Evolutionary conservation across 1,140 invertebrate species (phyloP).

Genomic region (Leptinotarsa lineolata): DNA sequence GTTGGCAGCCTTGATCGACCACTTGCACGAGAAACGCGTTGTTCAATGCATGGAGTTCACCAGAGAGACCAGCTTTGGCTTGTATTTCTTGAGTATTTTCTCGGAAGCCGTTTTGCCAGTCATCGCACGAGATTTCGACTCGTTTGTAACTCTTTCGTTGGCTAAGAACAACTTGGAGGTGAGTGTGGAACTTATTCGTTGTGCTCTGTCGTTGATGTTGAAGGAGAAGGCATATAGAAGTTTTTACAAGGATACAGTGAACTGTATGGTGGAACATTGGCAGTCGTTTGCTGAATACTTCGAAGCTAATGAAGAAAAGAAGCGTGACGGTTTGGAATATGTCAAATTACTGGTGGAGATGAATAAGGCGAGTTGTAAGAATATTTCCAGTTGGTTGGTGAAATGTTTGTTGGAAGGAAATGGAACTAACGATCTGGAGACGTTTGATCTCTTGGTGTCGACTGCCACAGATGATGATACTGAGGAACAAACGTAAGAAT

Average conservation of each 20-base stretch:
- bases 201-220: conserved; percentile 15
- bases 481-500: conserved; percentile 5
- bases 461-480: not conserved
- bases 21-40: conserved; percentile 26
- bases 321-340: not conserved
- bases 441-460: conserved; percentile 4
- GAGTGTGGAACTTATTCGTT: conserved; percentile 20
- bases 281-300: conserved; percentile 4
- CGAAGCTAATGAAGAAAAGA: not conserved
- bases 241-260: conserved; percentile 6
- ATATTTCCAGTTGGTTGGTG: conserved; percentile 6
- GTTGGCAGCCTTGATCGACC: conserved; percentile 31
- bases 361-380: not conserved
- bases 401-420: not conserved
- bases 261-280: conserved; percentile 29
- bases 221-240: conserved; percentile 21
- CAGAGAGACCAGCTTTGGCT: conserved; percentile 27
- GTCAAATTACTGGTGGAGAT: conserved; percentile 4
- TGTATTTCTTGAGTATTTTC: conserved; percentile 37
- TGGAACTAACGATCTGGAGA: not conserved
- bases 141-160: conserved; percentile 30
- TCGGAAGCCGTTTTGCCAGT: conserved; percentile 29
- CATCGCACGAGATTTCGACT: conserved; percentile 35
- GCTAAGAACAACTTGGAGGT: conserved; percentile 16
- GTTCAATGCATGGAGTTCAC: conserved; percentile 32